Evolutionary conservation across 2,113 vertebrate genomes (phyloP).

Genomic region (Paralichthys olivaceus): DNA sequence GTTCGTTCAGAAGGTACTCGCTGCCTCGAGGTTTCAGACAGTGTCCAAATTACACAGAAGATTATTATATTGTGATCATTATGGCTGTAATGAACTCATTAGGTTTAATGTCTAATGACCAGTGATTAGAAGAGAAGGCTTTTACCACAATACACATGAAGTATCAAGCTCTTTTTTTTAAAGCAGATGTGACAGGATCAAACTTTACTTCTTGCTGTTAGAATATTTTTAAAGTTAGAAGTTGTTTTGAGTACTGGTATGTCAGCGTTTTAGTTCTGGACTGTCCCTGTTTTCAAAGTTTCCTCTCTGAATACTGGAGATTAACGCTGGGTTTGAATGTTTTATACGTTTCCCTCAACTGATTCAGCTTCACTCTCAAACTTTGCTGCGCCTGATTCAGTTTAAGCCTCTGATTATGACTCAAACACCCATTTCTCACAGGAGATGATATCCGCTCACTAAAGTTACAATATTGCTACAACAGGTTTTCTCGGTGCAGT

Average conservation of each 20-base stretch:
- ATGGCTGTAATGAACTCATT: slow-evolving; percentile 65
- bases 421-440: background rate
- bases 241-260: slow-evolving; percentile 10
- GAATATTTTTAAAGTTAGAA: slow-evolving; percentile 31
- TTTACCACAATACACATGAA: slow-evolving; percentile 38
- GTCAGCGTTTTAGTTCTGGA: slow-evolving; percentile 21
- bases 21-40: slow-evolving; percentile 51
- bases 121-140: slow-evolving; percentile 39
- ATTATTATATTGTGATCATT: slow-evolving; percentile 66
- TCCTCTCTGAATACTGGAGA: background rate
- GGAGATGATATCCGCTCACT: background rate
- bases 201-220: background rate
- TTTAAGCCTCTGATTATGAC: background rate
- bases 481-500: background rate
- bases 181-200: slow-evolving; percentile 13
- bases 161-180: slow-evolving; percentile 15
- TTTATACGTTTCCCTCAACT: background rate
- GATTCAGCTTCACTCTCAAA: background rate
- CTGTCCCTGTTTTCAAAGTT: background rate
- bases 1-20: slow-evolving; percentile 35
- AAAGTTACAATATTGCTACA: background rate
- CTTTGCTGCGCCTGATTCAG: background rate
- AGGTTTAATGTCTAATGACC: slow-evolving; percentile 59
- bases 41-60: slow-evolving; percentile 52
- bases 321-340: background rate